Conservation (phyloP, 2,113 vertebrate species). For the Bos taurus region DNA sequence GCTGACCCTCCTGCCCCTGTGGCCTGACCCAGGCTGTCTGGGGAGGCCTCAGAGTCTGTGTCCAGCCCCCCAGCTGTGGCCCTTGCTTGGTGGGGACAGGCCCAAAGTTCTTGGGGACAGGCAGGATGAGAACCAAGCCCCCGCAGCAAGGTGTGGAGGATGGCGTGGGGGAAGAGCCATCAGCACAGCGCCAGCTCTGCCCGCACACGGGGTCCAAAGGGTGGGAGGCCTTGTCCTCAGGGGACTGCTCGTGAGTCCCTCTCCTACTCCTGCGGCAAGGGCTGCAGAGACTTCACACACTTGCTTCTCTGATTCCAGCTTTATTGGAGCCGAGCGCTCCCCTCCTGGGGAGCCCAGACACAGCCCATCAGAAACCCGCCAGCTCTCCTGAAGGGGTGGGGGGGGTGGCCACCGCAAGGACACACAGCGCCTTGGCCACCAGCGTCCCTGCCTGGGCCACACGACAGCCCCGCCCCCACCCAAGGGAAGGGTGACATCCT, state of each 20-base stretch:
- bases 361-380: not conserved
- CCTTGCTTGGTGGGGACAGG: not conserved
- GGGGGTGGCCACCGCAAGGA: not conserved
- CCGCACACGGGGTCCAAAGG: accelerated
- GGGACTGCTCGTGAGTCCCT: accelerated
- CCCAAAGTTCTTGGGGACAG: no score
- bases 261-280: accelerated
- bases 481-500: not conserved
- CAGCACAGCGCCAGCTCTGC: accelerated
- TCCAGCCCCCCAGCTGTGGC: not conserved
- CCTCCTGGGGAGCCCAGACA: not conserved
- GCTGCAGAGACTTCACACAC: not conserved
- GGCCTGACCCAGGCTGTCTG: not conserved
- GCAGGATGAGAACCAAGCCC: not conserved
- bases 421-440: not conserved
- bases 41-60: not conserved
- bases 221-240: accelerated
- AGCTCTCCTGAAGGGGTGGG: not conserved
- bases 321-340: slow-evolving; percentile 59
- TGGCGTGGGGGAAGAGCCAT: accelerated
- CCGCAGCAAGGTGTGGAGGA: accelerated
- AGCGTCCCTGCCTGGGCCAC: not conserved
- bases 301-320: slow-evolving; percentile 33
- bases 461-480: not conserved
- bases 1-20: not conserved